A percentile compares a stretch with the other conserved stretches of the same genome.
phyloP scores from a whole-genome alignment of 2,888 invertebrate genomes.

The Rhingia rostrata region DNA sequence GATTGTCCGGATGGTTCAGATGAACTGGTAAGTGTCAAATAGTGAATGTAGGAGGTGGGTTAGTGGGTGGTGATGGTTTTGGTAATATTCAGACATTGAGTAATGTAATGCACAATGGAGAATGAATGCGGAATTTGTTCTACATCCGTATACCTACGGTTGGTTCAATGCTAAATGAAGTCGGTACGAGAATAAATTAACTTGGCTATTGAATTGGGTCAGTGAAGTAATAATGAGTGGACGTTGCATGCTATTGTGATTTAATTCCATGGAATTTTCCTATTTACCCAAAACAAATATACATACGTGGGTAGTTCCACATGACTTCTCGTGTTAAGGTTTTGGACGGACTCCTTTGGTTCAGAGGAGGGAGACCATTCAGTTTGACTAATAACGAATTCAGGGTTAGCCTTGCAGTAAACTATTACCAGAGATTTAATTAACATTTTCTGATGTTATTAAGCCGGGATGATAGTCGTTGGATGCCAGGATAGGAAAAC shows the following conservation, averaged over 20 bases:
- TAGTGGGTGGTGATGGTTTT: not conserved
- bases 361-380: not conserved
- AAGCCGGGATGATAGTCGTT: too few species aligned
- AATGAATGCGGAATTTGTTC: not conserved
- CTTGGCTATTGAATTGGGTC: slow-evolving; percentile 5
- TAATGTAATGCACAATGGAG: not conserved
- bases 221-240: not conserved
- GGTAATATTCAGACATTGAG: slow-evolving; percentile 3
- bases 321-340: not conserved
- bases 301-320: not conserved
- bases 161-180: not conserved
- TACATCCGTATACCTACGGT: not conserved
- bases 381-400: too few species aligned
- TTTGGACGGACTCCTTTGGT: not conserved
- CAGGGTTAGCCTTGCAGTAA: too few species aligned
- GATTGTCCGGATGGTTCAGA: slow-evolving; percentile 94
- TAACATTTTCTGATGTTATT: too few species aligned
- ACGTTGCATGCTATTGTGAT: not conserved
- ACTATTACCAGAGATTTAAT: too few species aligned
- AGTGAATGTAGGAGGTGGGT: not conserved
- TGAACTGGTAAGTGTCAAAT: slow-evolving; percentile 86
- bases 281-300: not conserved
- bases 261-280: not conserved
- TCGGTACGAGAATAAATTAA: slow-evolving; percentile 1
- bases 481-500: too few species aligned